A percentile compares a stretch with the other conserved stretches of the same genome.
These are phyloP conservation scores for Melanotaenia duboulayi DNA, from an alignment of 2,113 vertebrate species.

Conservation along the genomic window DNA sequence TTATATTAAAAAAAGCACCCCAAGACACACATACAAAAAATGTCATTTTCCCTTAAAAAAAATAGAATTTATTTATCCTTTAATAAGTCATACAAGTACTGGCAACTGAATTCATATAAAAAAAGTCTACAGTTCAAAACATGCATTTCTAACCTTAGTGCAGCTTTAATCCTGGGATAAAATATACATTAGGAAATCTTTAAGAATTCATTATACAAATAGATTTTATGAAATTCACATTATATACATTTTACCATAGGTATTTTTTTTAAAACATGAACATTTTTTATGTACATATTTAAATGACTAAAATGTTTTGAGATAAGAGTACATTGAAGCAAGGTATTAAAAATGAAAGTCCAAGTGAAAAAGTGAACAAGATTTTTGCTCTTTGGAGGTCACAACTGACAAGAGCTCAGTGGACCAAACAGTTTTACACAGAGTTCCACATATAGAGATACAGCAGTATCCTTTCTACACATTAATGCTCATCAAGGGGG, in stretches of 20 bases:
- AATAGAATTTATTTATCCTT: conserved; percentile 69
- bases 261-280: conserved; percentile 51
- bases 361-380: conserved; percentile 10
- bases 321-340: conserved; percentile 36
- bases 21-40: background rate
- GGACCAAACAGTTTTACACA: background rate
- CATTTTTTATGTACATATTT: conserved; percentile 26
- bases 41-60: conserved; percentile 16
- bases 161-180: conserved; percentile 46
- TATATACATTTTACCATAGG: conserved; percentile 22
- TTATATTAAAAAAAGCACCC: too few species aligned
- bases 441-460: background rate
- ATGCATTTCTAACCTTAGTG: conserved; percentile 15
- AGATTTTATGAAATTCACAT: background rate
- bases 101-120: conserved; percentile 39
- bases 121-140: conserved; percentile 18
- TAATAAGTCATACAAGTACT: conserved; percentile 58
- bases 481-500: conserved; percentile 9
- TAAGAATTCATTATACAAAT: conserved; percentile 48
- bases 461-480: background rate
- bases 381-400: conserved; percentile 7
- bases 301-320: conserved; percentile 17
- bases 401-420: conserved; percentile 14
- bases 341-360: conserved; percentile 34
- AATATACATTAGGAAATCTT: conserved; percentile 44